Evolutionary conservation across 2,113 vertebrate genomes (phyloP).

Genomic region (Capreolus pygargus): DNA sequence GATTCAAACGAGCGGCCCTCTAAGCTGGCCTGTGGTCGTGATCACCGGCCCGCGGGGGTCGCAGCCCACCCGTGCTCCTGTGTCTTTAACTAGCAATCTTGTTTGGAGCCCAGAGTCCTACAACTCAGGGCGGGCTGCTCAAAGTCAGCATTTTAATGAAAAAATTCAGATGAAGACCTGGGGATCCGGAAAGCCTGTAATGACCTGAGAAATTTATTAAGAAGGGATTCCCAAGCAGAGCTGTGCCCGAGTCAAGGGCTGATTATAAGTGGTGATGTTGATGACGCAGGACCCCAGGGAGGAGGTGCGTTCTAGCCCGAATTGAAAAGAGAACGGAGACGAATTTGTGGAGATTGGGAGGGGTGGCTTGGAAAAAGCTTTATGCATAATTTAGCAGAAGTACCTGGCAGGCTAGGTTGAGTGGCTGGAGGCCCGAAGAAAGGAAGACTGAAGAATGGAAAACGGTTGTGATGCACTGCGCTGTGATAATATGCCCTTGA

Average conservation of each 20-base stretch:
- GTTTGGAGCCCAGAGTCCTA: not conserved
- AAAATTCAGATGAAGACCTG: not conserved
- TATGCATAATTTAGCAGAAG: conserved; percentile 46
- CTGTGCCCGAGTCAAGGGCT: not conserved
- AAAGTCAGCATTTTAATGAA: not conserved
- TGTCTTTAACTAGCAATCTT: not conserved
- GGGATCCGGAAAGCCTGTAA: not conserved
- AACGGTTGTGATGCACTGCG: not conserved
- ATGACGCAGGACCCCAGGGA: not conserved
- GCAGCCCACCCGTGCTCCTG: not conserved
- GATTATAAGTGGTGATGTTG: not conserved
- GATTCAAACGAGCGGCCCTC: not conserved
- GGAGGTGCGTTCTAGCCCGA: not conserved
- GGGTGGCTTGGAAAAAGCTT: not conserved
- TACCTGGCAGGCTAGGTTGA: not conserved
- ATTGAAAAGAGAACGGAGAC: not conserved
- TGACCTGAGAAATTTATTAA: not conserved
- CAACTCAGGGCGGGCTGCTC: not conserved
- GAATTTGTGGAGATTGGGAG: not conserved
- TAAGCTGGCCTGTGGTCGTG: not conserved
- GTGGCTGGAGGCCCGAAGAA: not conserved
- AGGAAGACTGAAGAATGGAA: not conserved
- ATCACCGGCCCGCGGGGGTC: not conserved
- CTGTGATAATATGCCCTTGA: not conserved
- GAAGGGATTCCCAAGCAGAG: not conserved